phyloP scores from a whole-genome alignment of 2,797 vertebrate species.

The Coracias cyanogaster region DNA sequence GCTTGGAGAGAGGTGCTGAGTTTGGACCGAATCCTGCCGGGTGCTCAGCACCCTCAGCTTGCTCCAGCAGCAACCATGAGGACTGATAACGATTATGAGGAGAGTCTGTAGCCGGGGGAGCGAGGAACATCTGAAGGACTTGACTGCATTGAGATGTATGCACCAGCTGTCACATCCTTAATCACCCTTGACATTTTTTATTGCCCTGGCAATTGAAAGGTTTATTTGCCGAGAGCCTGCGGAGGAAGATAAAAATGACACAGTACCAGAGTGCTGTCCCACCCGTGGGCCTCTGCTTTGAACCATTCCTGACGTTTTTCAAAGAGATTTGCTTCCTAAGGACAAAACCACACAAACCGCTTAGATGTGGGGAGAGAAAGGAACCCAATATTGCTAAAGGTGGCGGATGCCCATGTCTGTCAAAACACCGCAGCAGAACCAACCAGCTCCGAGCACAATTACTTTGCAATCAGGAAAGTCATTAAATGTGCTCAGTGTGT shows the following conservation, averaged over 20 bases:
- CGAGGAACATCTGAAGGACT: not conserved
- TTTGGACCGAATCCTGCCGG: accelerated
- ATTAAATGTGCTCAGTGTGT: not conserved
- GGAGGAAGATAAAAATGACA: not conserved
- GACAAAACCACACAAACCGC: not conserved
- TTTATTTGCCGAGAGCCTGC: not conserved
- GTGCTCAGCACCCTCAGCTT: not conserved
- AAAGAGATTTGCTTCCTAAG: not conserved
- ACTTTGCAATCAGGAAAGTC: not conserved
- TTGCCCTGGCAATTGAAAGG: not conserved
- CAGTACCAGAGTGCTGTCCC: not conserved
- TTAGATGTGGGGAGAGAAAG: not conserved
- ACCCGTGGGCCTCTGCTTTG: not conserved
- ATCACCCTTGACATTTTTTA: not conserved
- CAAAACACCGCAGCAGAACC: not conserved
- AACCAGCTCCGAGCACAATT: not conserved
- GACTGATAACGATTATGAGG: accelerated
- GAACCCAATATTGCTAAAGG: not conserved
- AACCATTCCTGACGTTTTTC: not conserved
- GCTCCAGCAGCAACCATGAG: not conserved
- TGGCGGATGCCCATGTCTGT: not conserved
- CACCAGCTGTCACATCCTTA: not conserved
- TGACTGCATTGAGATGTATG: not conserved
- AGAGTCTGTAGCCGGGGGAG: not conserved
- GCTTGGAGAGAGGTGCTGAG: not conserved